Conservation (phyloP, 2,888 invertebrate genomes). For the Chrysopilus asiliformis region DNA sequence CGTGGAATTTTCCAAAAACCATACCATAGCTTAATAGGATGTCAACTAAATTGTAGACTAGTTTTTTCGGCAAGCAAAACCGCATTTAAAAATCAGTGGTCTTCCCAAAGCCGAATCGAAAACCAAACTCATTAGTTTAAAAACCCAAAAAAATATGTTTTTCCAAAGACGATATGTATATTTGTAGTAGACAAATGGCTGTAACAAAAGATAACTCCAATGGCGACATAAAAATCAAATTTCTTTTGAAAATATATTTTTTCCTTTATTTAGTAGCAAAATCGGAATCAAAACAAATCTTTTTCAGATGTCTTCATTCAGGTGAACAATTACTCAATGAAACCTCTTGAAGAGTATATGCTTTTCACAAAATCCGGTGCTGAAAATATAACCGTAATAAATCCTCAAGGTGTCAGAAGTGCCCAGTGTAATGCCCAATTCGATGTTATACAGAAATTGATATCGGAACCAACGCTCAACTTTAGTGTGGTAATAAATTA, state of each 20-base stretch:
- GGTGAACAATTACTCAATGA: constrained; percentile 69
- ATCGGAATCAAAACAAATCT: too few relatives aligned
- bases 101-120: too few relatives aligned
- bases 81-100: too few relatives aligned
- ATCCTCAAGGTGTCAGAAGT: constrained; percentile 71
- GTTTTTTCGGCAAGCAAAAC: too few relatives aligned
- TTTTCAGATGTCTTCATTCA: constrained; percentile 68
- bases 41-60: too few relatives aligned
- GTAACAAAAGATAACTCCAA: background rate
- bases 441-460: constrained; percentile 45
- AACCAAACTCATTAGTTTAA: too few relatives aligned
- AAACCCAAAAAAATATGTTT: too few relatives aligned
- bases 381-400: constrained; percentile 75
- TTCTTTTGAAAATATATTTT: background rate
- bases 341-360: constrained; percentile 85
- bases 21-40: too few relatives aligned
- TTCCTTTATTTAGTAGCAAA: background rate
- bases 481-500: constrained; percentile 40
- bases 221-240: too few relatives aligned
- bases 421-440: constrained; percentile 76
- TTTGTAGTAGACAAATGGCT: too few relatives aligned
- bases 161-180: too few relatives aligned
- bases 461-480: constrained; percentile 44
- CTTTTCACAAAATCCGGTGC: constrained; percentile 73
- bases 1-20: too few relatives aligned